Evolutionary conservation across 2,888 invertebrate genomes (phyloP).

Genomic region (Cartodere bifasciata): DNA sequence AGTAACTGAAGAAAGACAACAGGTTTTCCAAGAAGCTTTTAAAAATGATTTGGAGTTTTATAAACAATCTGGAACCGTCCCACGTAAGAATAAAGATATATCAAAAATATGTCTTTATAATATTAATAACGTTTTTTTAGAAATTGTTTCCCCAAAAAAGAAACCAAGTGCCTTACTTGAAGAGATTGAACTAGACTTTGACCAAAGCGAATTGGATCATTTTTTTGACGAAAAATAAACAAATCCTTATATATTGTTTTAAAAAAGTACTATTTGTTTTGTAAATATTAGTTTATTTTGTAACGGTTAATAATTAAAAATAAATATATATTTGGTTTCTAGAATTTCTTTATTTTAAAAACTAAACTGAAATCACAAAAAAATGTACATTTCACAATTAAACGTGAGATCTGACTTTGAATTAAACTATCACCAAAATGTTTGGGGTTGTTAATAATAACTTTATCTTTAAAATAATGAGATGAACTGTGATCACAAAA

Average conservation of each 20-base stretch:
- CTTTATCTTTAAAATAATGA: too few relatives aligned
- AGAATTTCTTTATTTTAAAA: too few relatives aligned
- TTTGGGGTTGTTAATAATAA: too few relatives aligned
- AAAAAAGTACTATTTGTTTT: too few relatives aligned
- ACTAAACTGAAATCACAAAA: too few relatives aligned
- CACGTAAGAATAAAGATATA: constrained; percentile 36
- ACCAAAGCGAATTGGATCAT: constrained; percentile 47
- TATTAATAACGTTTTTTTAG: constrained; percentile 14
- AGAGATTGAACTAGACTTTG: constrained; percentile 48
- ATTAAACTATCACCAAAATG: too few relatives aligned
- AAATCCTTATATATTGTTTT: constrained; percentile 6
- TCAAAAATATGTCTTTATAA: not conserved
- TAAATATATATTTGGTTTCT: too few relatives aligned
- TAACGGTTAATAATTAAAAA: too few relatives aligned
- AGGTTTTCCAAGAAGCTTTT: constrained; percentile 57
- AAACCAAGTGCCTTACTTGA: constrained; percentile 40
- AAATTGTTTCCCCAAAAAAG: constrained; percentile 19
- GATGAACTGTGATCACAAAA: too few relatives aligned
- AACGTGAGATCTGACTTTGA: too few relatives aligned
- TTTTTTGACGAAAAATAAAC: constrained; percentile 39
- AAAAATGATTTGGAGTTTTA: constrained; percentile 51
- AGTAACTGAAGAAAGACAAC: constrained; percentile 49
- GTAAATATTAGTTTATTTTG: too few relatives aligned
- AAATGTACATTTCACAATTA: too few relatives aligned
- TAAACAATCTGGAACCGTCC: constrained; percentile 47